Conservation (phyloP, 2,888 invertebrate species). For the Apodemia mormo region DNA sequence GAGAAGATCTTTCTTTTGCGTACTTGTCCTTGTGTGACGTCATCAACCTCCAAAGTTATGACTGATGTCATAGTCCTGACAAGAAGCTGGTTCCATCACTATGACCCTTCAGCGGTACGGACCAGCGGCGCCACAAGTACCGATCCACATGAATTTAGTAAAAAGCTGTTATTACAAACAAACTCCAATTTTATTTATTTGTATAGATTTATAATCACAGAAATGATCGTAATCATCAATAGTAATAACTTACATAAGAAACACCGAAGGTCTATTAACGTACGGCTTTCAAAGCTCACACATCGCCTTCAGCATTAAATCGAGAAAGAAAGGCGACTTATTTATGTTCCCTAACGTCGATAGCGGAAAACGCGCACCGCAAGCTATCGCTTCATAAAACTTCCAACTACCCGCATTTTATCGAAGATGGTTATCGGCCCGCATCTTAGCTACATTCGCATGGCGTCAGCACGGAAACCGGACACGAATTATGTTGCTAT, state of each 20-base stretch:
- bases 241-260: slow-evolving; percentile 7
- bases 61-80: too few species aligned
- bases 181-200: too few species aligned
- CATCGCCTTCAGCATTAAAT: slow-evolving; percentile 27
- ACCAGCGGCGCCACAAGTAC: too few species aligned
- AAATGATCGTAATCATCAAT: background rate
- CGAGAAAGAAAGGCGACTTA: slow-evolving; percentile 66
- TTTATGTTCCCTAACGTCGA: slow-evolving; percentile 63
- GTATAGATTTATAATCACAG: background rate
- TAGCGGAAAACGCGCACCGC: slow-evolving; percentile 69
- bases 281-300: slow-evolving; percentile 21
- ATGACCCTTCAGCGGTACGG: too few species aligned
- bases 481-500: slow-evolving; percentile 66
- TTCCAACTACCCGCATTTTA: slow-evolving; percentile 67
- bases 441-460: slow-evolving; percentile 63
- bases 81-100: too few species aligned
- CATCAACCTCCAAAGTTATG: too few species aligned
- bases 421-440: slow-evolving; percentile 64
- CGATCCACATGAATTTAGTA: too few species aligned
- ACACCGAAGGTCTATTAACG: slow-evolving; percentile 20
- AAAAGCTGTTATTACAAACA: too few species aligned
- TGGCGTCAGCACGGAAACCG: slow-evolving; percentile 60
- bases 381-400: slow-evolving; percentile 64
- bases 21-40: too few species aligned
- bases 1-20: too few species aligned